Evolutionary conservation across 2,797 vertebrate species (phyloP).

Genomic region (Pampus argenteus): DNA sequence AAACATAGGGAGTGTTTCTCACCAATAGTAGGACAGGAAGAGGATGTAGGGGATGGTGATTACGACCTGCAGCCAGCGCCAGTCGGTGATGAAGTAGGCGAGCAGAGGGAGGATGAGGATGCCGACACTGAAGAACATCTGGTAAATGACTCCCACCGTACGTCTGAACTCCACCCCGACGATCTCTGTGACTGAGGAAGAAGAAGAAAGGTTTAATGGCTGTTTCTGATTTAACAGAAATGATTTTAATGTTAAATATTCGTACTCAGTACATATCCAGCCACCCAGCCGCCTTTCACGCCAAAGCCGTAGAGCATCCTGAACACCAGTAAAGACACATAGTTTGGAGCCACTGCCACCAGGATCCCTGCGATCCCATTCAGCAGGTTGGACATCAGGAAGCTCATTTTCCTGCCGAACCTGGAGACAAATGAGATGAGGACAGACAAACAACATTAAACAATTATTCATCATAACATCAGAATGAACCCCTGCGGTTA

Average conservation of each 20-base stretch:
- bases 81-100: constrained; percentile 90
- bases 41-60: constrained; percentile 90
- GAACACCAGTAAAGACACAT: constrained; percentile 90
- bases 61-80: constrained; percentile 94
- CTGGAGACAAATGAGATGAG: constrained; percentile 81
- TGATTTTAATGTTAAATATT: neutral
- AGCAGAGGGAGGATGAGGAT: constrained; percentile 93
- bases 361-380: constrained; percentile 90
- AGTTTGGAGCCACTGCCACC: constrained; percentile 91
- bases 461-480: too few relatives aligned
- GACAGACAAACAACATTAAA: too few relatives aligned
- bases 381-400: constrained; percentile 90
- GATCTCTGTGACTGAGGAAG: constrained; percentile 91
- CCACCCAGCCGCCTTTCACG: constrained; percentile 95
- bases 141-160: constrained; percentile 91
- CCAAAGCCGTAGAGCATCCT: constrained; percentile 92
- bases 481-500: too few relatives aligned
- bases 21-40: constrained; percentile 96
- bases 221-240: neutral
- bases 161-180: constrained; percentile 93
- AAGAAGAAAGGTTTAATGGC: neutral
- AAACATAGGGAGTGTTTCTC: constrained; percentile 43
- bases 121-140: constrained; percentile 95
- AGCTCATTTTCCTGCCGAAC: constrained; percentile 91
- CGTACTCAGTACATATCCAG: constrained; percentile 94